Conservation (phyloP, 2,113 vertebrate species). For the Daphoenositta chrysoptera region DNA sequence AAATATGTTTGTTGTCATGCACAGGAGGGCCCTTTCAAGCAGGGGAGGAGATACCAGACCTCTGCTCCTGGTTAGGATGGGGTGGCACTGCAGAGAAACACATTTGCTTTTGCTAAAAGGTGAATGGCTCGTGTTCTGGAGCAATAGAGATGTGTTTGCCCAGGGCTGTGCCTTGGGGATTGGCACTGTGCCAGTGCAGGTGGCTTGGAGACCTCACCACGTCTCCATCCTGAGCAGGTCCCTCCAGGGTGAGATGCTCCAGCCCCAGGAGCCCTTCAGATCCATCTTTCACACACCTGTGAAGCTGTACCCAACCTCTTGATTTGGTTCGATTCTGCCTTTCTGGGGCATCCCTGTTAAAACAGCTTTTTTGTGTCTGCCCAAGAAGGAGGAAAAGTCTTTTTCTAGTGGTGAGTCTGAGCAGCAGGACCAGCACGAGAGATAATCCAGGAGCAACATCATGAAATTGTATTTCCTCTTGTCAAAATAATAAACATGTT, state of each 20-base stretch:
- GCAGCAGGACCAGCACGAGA: background rate
- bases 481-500: background rate
- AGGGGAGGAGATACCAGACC: background rate
- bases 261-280: background rate
- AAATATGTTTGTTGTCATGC: background rate
- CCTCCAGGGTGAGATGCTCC: background rate
- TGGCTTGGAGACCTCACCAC: background rate
- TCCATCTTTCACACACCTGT: background rate
- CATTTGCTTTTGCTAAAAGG: background rate
- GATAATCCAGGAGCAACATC: background rate
- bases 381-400: background rate
- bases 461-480: background rate
- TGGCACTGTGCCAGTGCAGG: accelerated
- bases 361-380: background rate
- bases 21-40: accelerated
- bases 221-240: background rate
- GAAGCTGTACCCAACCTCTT: background rate
- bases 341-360: background rate
- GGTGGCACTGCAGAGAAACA: background rate
- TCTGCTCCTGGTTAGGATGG: background rate
- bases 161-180: background rate
- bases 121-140: background rate
- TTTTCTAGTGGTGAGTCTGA: background rate
- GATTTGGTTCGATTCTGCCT: background rate
- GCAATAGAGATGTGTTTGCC: background rate